Conservation (phyloP, 2,113 vertebrate genomes). For the Macheiramphus alcinus region DNA sequence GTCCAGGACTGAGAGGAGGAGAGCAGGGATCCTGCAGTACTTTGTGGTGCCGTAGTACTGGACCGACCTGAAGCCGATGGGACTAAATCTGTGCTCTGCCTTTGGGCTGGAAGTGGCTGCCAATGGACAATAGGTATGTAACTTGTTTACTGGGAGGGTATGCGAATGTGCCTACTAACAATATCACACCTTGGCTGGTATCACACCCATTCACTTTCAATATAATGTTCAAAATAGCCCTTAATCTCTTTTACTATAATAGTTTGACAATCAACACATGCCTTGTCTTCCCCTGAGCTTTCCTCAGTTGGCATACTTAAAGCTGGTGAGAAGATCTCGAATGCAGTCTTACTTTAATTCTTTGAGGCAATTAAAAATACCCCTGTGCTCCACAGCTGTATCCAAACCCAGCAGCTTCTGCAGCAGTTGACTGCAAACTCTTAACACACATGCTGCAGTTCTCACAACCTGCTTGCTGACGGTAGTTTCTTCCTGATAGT, state of each 20-base stretch:
- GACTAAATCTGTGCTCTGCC: not conserved
- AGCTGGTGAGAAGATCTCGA: not conserved
- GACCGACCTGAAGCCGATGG: not conserved
- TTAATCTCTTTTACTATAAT: not conserved
- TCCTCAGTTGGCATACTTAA: not conserved
- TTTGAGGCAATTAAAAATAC: not conserved
- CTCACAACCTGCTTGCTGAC: not conserved
- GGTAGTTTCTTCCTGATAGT: not conserved
- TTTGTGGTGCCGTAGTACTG: not conserved
- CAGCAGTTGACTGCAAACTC: not conserved
- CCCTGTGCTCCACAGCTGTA: not conserved
- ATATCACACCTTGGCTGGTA: not conserved
- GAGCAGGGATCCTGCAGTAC: not conserved
- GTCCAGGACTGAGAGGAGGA: not conserved
- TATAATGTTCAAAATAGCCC: not conserved
- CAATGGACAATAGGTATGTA: not conserved
- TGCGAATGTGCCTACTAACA: not conserved
- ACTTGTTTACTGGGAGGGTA: not conserved
- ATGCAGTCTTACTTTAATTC: not conserved
- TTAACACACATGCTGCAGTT: rapidly evolving
- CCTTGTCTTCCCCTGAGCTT: not conserved
- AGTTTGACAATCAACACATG: not conserved
- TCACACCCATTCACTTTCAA: not conserved
- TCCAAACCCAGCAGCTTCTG: not conserved
- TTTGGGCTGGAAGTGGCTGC: not conserved